Evolutionary conservation across 2,888 invertebrate genomes (phyloP).

Genomic region (Nemotelus nigrinus): DNA sequence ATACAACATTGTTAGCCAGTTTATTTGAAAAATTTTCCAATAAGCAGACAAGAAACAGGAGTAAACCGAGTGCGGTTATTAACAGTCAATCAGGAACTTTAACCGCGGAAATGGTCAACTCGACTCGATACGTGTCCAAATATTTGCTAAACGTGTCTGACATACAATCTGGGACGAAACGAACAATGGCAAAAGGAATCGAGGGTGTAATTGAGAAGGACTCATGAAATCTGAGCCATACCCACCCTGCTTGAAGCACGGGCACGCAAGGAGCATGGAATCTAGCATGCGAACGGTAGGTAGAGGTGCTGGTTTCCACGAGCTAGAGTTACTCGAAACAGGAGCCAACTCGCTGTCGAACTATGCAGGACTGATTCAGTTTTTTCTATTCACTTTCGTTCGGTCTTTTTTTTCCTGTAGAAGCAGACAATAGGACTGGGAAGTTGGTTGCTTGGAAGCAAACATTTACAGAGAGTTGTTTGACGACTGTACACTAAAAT

Average conservation of each 20-base stretch:
- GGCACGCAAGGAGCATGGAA: conserved; percentile 11
- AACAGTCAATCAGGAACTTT: conserved; percentile 56
- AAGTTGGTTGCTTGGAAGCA: conserved; percentile 22
- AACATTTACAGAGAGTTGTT: conserved; percentile 41
- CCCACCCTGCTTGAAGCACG: not conserved
- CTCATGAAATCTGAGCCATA: conserved; percentile 29
- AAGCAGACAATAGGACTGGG: conserved; percentile 9
- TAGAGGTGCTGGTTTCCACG: not conserved
- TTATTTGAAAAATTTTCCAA: not conserved
- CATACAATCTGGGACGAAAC: conserved; percentile 51
- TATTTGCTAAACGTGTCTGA: conserved; percentile 64
- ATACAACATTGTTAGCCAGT: conserved; percentile 14
- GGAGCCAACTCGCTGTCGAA: not conserved
- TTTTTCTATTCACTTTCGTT: conserved; percentile 8
- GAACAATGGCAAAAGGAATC: conserved; percentile 40
- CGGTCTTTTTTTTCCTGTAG: conserved; percentile 2
- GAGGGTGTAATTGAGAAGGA: conserved; percentile 49
- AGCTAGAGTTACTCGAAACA: conserved; percentile 5
- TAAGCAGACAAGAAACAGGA: conserved; percentile 5
- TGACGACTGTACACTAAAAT: conserved; percentile 34
- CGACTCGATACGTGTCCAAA: conserved; percentile 60
- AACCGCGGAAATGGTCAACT: conserved; percentile 51
- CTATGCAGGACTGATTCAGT: not conserved
- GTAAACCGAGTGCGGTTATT: conserved; percentile 44
- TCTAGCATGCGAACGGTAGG: not conserved